Base-by-base conservation (phyloP, 2,888 invertebrate genomes). In the Ptychoptera albimana region DNA sequence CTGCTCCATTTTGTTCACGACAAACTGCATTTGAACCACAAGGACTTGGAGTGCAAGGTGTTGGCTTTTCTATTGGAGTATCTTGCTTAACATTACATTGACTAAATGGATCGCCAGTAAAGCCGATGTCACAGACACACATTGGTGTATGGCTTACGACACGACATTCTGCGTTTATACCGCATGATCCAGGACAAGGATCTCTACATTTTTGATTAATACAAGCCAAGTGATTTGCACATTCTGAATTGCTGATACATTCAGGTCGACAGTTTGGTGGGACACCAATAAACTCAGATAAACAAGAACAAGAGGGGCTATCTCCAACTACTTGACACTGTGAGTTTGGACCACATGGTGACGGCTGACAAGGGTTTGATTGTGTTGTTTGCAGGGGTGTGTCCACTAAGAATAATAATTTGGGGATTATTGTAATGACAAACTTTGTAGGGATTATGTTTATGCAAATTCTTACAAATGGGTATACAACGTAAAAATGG, bases 11-110 rank as follows among this genome's bases (percentile, higher is more conserved):
- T 52, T 72, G 74, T 55, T 74, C 75, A 54, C 69, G 71, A 57
- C 87, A 88, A 50, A 72, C 68, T 15, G 86, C 79, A 59, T 83
- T 84, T 23, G 77, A 64, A 39, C 86, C 87, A 60, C 89, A 89
- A n/a, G 85, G 84, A 46, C 76, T 77, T n/a, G 82, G 82, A 51
- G 72, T 66, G 53, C 83, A 84, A 1, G 82, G 82, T 51, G 75
- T 74, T 31, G 64, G 57, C 40, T 66, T 52, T 47, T 63, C 62
- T 3, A 57, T 54, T 6, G 56, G 53, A 6, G 53, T 64, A 49
- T 64, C 58, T 54, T 45, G 42, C 35, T 39, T 45, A 15, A 40
- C 10, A 10, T 39, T 35, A 29, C 49, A 50, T 40, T 45, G 47
- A 37, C 54, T 59, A 47, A 66, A 66, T 4, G 64, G 60, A 51